Evolutionary conservation across 2,797 vertebrate genomes (phyloP).

Genomic region (Sparus aurata): DNA sequence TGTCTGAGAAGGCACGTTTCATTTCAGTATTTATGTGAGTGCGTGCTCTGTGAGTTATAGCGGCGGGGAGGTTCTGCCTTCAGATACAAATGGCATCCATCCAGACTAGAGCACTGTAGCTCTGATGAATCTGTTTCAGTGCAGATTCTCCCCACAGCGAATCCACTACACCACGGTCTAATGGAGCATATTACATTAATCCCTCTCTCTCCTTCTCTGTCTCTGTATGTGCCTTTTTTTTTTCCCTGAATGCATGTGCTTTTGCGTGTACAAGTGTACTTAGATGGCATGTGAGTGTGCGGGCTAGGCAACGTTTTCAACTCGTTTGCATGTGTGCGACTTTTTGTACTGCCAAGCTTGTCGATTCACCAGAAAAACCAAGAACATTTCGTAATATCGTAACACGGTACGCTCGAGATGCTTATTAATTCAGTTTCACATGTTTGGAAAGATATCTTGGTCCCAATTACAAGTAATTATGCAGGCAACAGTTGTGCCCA

Average conservation of each 20-base stretch:
- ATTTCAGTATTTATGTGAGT: conserved; percentile 62
- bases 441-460: background rate
- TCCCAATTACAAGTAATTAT: background rate
- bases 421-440: background rate
- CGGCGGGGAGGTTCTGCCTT: conserved; percentile 55
- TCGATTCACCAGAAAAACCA: background rate
- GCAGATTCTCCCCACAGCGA: conserved; percentile 68
- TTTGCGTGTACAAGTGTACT: background rate
- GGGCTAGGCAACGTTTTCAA: background rate
- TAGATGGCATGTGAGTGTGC: background rate
- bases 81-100: conserved; percentile 70
- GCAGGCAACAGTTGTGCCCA: background rate
- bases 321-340: background rate
- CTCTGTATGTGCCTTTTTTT: background rate
- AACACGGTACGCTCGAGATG: background rate
- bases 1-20: conserved; percentile 48
- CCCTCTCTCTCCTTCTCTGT: conserved; percentile 17
- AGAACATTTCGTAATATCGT: background rate
- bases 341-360: background rate
- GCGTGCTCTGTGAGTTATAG: conserved; percentile 51
- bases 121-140: conserved; percentile 73
- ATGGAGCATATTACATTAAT: conserved; percentile 46
- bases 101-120: conserved; percentile 54
- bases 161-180: conserved; percentile 45
- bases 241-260: background rate